phyloP scores from a whole-genome alignment of 2,113 vertebrate species.

The Cavia aperea region DNA sequence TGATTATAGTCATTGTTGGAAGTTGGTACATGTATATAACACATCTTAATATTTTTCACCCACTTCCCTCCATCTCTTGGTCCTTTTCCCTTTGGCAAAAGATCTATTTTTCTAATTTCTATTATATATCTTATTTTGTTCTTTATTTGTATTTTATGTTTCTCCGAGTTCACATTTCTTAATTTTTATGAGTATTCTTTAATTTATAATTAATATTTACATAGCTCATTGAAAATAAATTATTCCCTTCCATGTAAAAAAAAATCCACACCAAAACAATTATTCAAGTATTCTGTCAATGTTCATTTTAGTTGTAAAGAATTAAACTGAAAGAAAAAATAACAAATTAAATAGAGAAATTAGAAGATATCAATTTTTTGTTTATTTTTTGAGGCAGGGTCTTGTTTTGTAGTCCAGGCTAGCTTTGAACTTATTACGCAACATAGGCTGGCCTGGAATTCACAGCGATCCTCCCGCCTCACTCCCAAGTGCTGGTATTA shows the following conservation, averaged over 20 bases:
- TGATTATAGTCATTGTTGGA: neutral
- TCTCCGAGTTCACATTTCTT: neutral
- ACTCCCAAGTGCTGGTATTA: neutral
- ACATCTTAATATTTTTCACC: neutral
- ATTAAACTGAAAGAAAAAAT: neutral
- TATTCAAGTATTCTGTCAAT: neutral
- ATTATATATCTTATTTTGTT: neutral
- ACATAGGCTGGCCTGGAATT: neutral
- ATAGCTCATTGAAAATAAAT: neutral
- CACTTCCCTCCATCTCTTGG: neutral
- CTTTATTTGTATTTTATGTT: neutral
- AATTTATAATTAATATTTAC: neutral
- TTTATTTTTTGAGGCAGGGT: neutral
- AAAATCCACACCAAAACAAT: neutral
- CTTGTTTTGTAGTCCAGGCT: neutral
- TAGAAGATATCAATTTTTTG: neutral
- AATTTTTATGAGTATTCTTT: neutral
- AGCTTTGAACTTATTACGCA: neutral
- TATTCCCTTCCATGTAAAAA: neutral
- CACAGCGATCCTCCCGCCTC: neutral
- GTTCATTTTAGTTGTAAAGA: neutral
- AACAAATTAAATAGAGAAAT: neutral
- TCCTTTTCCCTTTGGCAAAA: neutral
- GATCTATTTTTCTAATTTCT: neutral
- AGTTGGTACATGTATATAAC: neutral